phyloP scores from a whole-genome alignment of 2,797 vertebrate genomes.

The Salmo trutta region DNA sequence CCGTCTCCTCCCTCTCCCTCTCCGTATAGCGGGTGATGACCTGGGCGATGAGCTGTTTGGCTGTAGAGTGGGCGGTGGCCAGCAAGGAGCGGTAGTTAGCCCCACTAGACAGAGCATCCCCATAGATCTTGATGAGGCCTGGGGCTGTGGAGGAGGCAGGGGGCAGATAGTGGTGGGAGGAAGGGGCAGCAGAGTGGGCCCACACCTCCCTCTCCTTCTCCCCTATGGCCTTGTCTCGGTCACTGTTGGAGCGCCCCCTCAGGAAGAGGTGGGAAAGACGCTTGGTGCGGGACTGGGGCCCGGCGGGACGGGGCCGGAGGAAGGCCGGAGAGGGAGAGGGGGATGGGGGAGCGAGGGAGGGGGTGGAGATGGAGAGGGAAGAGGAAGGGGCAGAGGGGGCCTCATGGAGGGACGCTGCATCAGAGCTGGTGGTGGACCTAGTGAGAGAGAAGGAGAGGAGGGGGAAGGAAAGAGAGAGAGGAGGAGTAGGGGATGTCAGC shows the following conservation, averaged over 20 bases:
- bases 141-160: slow-evolving; percentile 77
- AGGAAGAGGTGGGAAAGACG: slow-evolving; percentile 89
- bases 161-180: slow-evolving; percentile 79
- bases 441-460: slow-evolving; percentile 39
- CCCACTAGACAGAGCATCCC: slow-evolving; percentile 80
- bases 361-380: slow-evolving; percentile 82
- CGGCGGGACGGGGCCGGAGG: slow-evolving; percentile 76
- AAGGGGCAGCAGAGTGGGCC: slow-evolving; percentile 75
- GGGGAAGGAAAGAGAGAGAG: slow-evolving; percentile 8
- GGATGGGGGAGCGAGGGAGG: slow-evolving; percentile 77
- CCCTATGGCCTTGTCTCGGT: slow-evolving; percentile 74
- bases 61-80: slow-evolving; percentile 78
- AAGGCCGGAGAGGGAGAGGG: slow-evolving; percentile 77
- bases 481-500: slow-evolving; percentile 65
- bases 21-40: slow-evolving; percentile 84
- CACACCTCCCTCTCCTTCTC: slow-evolving; percentile 73
- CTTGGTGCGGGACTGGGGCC: slow-evolving; percentile 83
- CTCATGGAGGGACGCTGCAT: slow-evolving; percentile 81
- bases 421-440: slow-evolving; percentile 83
- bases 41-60: slow-evolving; percentile 79
- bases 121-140: slow-evolving; percentile 84
- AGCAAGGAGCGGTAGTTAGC: slow-evolving; percentile 84
- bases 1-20: slow-evolving; percentile 79
- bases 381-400: slow-evolving; percentile 74
- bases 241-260: slow-evolving; percentile 81